These are phyloP conservation scores for Pomacea canaliculata DNA, from an alignment of 2,888 invertebrate species.

Conservation along the genomic window DNA sequence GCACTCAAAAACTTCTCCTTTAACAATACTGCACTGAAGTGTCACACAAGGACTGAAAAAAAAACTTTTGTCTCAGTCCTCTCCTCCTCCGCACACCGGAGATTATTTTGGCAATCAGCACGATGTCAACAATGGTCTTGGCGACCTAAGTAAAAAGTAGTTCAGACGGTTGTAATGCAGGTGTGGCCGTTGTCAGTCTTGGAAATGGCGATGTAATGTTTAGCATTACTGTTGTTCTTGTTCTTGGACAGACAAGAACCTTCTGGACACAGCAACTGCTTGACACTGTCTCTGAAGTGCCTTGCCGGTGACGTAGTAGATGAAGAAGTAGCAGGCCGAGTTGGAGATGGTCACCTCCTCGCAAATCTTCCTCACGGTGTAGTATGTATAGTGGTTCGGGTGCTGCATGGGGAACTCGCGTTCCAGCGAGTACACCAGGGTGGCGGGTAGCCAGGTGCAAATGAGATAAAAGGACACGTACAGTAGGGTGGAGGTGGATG, in stretches of 20 bases:
- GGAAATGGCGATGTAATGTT: conserved; percentile 32
- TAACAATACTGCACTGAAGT: too few relatives aligned
- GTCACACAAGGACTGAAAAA: too few relatives aligned
- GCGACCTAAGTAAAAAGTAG: too few relatives aligned
- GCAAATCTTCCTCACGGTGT: conserved; percentile 54
- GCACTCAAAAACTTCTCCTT: too few relatives aligned
- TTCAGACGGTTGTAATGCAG: conserved; percentile 28
- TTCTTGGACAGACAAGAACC: conserved; percentile 14
- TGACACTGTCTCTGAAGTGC: conserved; percentile 61
- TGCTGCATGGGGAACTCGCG: conserved; percentile 44
- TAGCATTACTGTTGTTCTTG: conserved; percentile 14
- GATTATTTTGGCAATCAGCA: too few relatives aligned
- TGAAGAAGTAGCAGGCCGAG: conserved; percentile 68
- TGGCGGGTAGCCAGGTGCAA: conserved; percentile 66
- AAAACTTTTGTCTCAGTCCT: too few relatives aligned
- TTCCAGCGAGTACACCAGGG: conserved; percentile 63
- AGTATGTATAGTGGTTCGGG: conserved; percentile 54
- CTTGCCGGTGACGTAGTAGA: conserved; percentile 67
- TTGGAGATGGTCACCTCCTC: conserved; percentile 66
- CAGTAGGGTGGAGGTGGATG: conserved; percentile 66
- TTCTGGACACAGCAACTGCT: conserved; percentile 42
- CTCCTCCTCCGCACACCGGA: too few relatives aligned
- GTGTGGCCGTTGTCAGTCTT: conserved; percentile 19
- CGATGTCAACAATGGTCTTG: too few relatives aligned
- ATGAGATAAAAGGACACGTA: conserved; percentile 69